Base-by-base conservation (phyloP, 1,140 invertebrate species). In the Leptoteleia sp. region DNA sequence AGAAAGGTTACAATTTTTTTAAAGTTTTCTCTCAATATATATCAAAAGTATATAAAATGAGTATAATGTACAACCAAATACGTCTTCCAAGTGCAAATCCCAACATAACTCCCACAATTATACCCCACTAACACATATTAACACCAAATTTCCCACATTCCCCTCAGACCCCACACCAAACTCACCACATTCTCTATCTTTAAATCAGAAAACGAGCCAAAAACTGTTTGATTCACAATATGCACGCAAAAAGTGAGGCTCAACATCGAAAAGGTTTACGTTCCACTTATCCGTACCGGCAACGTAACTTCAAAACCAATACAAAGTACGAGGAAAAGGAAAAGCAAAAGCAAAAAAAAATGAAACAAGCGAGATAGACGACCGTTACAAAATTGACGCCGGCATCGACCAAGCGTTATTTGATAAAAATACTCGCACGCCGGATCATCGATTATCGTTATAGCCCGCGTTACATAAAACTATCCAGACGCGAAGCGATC, bases 221-320 rank as follows among this genome's bases (percentile, higher is more conserved):
- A 64, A 4, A 81, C 42, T 4, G 67, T 35, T 16, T 73, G 76
- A 38, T 81, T 79, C 25, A 81, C 35, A 0, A 71, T 70, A 29
- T 81, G 61, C 6, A 72, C 55, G 31, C 65, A 67, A 6, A 81
- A 62, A 17, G 80, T 76, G 5, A 68, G 61, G 62, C 79, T 76
- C 11, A 81, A 54, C 80, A 81, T 79, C 48, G 33, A 25, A 45
- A 45, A 37, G 4, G 3, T 35, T 0, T 19, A 7, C 25, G 47
- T 43, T 54, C 48, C 19, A 52, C 22, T 65, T 52, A n/a, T 5
- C 42, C 1, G 47, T 45, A 3, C 19, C 12, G 13, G 52, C 15
- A 29, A 57, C 13, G 54, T 6, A 43, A 59, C 54, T 17, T 5
- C 40, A 59, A n/a, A n/a, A n/a, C n/a, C n/a, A n/a, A n/a, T n/a